phyloP scores from a whole-genome alignment of 2,797 vertebrate genomes.

The Zalophus californianus region DNA sequence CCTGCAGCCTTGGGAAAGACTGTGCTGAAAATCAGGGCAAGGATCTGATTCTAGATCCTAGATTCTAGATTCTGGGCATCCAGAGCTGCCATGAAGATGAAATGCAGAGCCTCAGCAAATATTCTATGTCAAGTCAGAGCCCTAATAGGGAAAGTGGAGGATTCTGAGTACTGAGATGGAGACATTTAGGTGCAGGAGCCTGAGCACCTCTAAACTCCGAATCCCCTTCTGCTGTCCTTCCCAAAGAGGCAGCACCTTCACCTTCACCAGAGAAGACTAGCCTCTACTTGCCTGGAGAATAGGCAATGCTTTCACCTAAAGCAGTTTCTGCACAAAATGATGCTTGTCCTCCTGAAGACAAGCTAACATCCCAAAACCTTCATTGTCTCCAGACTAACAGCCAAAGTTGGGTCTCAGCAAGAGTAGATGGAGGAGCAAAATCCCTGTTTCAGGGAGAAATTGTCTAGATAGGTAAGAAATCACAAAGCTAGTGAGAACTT shows the following conservation, averaged over 20 bases:
- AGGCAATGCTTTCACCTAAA: background rate
- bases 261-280: background rate
- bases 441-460: background rate
- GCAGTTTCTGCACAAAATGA: background rate
- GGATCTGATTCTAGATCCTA: background rate
- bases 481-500: background rate
- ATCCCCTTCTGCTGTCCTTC: background rate
- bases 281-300: background rate
- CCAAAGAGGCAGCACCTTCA: background rate
- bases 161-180: background rate
- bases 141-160: fast-evolving
- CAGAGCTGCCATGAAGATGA: background rate
- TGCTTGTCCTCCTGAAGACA: background rate
- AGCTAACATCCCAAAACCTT: background rate
- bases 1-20: background rate
- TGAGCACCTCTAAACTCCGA: background rate
- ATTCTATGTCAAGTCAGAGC: background rate
- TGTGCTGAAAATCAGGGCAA: background rate
- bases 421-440: background rate
- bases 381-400: background rate
- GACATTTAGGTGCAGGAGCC: background rate
- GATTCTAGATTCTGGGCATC: background rate
- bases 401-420: background rate
- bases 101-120: background rate
- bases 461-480: background rate